Conservation (phyloP, 2,797 vertebrate species). For the Ataeniobius toweri region DNA sequence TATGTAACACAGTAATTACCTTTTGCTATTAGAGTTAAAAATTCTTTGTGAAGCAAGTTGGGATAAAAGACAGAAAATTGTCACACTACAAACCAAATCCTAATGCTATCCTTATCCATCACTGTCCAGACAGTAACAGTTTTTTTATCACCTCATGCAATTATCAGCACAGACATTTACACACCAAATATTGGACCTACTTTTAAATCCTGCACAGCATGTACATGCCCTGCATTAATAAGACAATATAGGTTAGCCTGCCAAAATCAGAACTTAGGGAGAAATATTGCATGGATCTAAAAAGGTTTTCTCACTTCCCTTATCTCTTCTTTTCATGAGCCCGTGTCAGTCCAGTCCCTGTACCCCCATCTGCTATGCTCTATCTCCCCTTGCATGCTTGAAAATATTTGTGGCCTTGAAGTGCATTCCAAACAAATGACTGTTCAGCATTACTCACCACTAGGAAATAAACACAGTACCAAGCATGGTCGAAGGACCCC, state of each 20-base stretch:
- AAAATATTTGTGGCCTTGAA: slow-evolving; percentile 31
- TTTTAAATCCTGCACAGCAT: slow-evolving; percentile 18
- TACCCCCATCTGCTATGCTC: slow-evolving; percentile 15
- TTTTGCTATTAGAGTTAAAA: slow-evolving; percentile 8
- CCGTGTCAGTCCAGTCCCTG: background rate
- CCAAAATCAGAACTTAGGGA: slow-evolving; percentile 16
- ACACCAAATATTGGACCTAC: slow-evolving; percentile 10
- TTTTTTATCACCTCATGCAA: background rate
- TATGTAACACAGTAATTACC: background rate
- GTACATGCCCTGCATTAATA: slow-evolving; percentile 32
- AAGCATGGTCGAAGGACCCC: slow-evolving; percentile 21
- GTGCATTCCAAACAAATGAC: slow-evolving; percentile 45
- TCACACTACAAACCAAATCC: slow-evolving; percentile 8
- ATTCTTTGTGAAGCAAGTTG: background rate
- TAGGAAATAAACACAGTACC: slow-evolving; percentile 16
- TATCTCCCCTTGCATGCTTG: slow-evolving; percentile 13
- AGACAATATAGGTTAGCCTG: slow-evolving; percentile 29
- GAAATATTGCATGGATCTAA: slow-evolving; percentile 27
- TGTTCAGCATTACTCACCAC: slow-evolving; percentile 2
- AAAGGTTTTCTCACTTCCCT: slow-evolving; percentile 27
- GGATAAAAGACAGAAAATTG: slow-evolving; percentile 1
- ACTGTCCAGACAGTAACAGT: slow-evolving; percentile 4
- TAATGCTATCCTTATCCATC: background rate
- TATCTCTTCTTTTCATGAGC: background rate
- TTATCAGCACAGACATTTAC: slow-evolving; percentile 24